Evolutionary conservation across 2,797 vertebrate species (phyloP), one percentile per base, ranked within the genome.

Genomic region (Oryzias sinensis): DNA sequence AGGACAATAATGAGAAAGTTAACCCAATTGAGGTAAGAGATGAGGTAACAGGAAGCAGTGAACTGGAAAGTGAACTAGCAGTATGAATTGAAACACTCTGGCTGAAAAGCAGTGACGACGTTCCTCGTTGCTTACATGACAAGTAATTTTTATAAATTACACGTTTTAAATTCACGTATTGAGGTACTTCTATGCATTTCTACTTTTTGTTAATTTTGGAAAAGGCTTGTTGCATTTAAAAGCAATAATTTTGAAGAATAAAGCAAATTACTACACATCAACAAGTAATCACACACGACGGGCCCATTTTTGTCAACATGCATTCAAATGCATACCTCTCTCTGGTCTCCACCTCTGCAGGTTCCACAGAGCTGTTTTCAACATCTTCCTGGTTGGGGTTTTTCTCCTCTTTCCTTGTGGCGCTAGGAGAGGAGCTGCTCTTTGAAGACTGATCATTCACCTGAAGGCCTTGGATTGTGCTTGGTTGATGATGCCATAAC

Each of bases 271-370:
- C n/a, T 49, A 54, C 53, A 75, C 44, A 70, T 58, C 42, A 18
- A 22, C 43, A 48, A 52, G 54, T 68, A 29, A 49, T 68, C 40
- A 49, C 43, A 47, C 1, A 8, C 14, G 40, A 51, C 41, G 53
- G 47, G 60, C 58, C 58, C 56, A 72, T 53, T 76, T 61, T 70
- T 55, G 45, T 22, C 11, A 17, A 22, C 48, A 56, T 47, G 65
- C 82, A 81, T 66, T 89, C 90, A 90, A 90, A 88, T 69, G 88
- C 92, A 59, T 97, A 99, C 96, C 96, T 95, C 80, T 95, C 93
- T 84, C 90, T 87, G 74, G 91, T 84, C 77, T 95, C 93, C 74
- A 91, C 89, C 74, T 94, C 93, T 61, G 80, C 76, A 72, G 88
- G 83, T 65, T 94, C 91, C 53, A 94, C 93, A 50, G 84, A 85